These are phyloP conservation scores for Adineta ricciae DNA, from an alignment of 2,888 invertebrate species.

Conservation along the genomic window DNA sequence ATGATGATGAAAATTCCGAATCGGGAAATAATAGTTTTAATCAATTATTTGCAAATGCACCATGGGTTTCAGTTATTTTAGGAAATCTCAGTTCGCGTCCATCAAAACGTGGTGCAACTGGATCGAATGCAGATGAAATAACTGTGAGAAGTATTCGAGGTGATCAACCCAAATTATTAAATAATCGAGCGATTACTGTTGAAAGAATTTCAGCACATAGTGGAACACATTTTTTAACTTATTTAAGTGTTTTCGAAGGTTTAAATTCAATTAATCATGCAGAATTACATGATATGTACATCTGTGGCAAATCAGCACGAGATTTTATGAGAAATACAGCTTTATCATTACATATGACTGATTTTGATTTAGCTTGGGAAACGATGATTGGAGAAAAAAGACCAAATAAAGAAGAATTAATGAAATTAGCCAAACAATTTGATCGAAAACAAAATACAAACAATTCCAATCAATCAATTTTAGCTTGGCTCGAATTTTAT, in stretches of 20 bases:
- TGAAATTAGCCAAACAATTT: neutral
- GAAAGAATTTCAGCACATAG: neutral
- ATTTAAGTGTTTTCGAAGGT: neutral
- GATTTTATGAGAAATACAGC: conserved; percentile 19
- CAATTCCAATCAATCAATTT: neutral
- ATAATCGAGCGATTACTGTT: neutral
- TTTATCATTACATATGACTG: conserved; percentile 20
- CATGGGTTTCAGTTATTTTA: neutral
- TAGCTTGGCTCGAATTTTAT: conserved; percentile 2
- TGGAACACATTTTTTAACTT: conserved; percentile 10
- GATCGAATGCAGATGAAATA: neutral
- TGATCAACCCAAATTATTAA: neutral
- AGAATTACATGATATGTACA: neutral
- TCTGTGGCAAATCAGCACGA: neutral
- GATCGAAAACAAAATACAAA: neutral
- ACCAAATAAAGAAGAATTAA: neutral
- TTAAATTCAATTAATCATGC: neutral
- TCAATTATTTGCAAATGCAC: neutral
- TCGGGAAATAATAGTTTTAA: neutral
- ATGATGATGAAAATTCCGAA: neutral
- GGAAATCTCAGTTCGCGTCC: conserved; percentile 16
- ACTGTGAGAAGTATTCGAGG: neutral
- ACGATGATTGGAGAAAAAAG: neutral
- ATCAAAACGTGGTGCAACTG: neutral
- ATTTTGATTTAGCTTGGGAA: neutral